A percentile compares a stretch with the other conserved stretches of the same genome.
Evolutionary conservation across 2,113 vertebrate genomes (phyloP).

Genomic region (Chaenocephalus aceratus): DNA sequence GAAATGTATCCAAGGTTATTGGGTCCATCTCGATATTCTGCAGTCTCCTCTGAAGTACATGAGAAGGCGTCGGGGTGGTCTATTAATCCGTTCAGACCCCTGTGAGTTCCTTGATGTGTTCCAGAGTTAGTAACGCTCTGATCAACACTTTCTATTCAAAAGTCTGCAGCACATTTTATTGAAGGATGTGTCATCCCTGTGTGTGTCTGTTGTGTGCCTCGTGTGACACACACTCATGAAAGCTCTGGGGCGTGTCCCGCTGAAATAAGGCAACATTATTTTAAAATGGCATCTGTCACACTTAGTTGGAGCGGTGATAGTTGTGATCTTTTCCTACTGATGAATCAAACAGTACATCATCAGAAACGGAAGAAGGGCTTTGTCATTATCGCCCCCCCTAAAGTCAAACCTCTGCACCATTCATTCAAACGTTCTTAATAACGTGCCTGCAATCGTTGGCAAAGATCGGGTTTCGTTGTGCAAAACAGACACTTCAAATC

Average conservation of each 20-base stretch:
- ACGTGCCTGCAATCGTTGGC: slow-evolving; percentile 66
- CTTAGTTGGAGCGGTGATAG: slow-evolving; percentile 64
- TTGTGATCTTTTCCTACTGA: slow-evolving; percentile 61
- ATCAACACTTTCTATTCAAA: slow-evolving; percentile 60
- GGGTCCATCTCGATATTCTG: slow-evolving; percentile 60
- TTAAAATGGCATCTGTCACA: slow-evolving; percentile 80
- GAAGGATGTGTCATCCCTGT: slow-evolving; percentile 45
- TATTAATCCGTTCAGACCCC: slow-evolving; percentile 63
- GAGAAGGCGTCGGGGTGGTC: slow-evolving; percentile 71
- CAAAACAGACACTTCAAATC: slow-evolving; percentile 61
- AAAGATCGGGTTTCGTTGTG: slow-evolving; percentile 68
- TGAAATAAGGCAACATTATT: slow-evolving; percentile 82
- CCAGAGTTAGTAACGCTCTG: slow-evolving; percentile 62
- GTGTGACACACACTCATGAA: slow-evolving; percentile 62
- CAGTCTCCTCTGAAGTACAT: slow-evolving; percentile 69
- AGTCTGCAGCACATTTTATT: slow-evolving; percentile 61
- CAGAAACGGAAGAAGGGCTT: slow-evolving; percentile 43
- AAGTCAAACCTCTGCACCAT: slow-evolving; percentile 44
- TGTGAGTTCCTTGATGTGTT: slow-evolving; percentile 71
- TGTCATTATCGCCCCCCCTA: neutral
- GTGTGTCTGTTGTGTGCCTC: slow-evolving; percentile 59
- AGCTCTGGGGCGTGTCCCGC: slow-evolving; percentile 72
- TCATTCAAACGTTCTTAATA: slow-evolving; percentile 67
- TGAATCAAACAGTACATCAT: slow-evolving; percentile 57
- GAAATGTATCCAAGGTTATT: slow-evolving; percentile 68